These are phyloP conservation scores for Aleiodes alternator DNA, from an alignment of 2,888 invertebrate species.

Conservation along the genomic window DNA sequence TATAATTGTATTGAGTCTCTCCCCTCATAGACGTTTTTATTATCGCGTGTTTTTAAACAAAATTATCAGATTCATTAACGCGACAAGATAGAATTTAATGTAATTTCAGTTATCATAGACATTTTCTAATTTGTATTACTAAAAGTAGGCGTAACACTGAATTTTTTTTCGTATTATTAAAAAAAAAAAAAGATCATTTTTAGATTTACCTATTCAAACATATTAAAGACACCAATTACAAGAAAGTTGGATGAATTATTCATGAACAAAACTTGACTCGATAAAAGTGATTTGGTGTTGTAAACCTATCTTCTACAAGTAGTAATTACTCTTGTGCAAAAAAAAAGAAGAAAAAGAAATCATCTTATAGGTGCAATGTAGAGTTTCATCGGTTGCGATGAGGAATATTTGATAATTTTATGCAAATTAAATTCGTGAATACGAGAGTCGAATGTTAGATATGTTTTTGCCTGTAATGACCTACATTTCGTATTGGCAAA, in stretches of 20 bases:
- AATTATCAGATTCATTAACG: conserved; percentile 16
- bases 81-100: conserved; percentile 13
- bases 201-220: too few relatives aligned
- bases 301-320: neutral
- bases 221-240: neutral
- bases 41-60: conserved; percentile 22
- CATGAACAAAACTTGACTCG: conserved; percentile 19
- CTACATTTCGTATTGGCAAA: neutral
- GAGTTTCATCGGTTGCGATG: conserved; percentile 8
- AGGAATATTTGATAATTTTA: conserved; percentile 25
- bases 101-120: neutral
- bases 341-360: neutral
- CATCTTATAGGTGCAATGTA: neutral
- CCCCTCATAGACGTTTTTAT: conserved; percentile 4
- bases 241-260: conserved; percentile 5
- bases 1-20: conserved; percentile 35
- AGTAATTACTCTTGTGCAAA: conserved; percentile 21
- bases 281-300: conserved; percentile 26
- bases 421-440: conserved; percentile 25
- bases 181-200: neutral
- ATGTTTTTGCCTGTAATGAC: conserved; percentile 16
- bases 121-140: conserved; percentile 13
- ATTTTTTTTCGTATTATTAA: conserved; percentile 6
- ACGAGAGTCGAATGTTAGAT: neutral
- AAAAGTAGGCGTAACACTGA: neutral